Percentiles rank a stretch among this genome's conserved stretches.
Conservation (phyloP, 2,113 vertebrate species). For the Rhodinocichla rosea region DNA sequence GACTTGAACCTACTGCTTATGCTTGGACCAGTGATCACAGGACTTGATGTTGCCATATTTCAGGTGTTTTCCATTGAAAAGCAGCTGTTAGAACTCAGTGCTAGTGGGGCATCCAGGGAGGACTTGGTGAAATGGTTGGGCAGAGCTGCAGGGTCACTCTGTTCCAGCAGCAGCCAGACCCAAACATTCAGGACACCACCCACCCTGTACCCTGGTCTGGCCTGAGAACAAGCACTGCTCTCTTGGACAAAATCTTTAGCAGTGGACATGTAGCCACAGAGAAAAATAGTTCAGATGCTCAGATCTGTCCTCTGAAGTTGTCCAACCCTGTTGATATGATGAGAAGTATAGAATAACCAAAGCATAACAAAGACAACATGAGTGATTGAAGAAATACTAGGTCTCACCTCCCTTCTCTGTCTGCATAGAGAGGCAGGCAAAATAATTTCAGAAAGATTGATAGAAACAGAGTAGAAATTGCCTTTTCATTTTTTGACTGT, state of each 20-base stretch:
- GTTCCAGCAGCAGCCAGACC: not conserved
- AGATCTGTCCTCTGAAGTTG: not conserved
- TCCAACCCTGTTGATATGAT: not conserved
- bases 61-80: not conserved
- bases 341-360: not conserved
- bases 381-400: not conserved
- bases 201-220: accelerated
- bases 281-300: not conserved
- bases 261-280: not conserved
- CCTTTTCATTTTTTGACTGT: not conserved
- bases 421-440: not conserved
- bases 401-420: not conserved
- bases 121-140: not conserved
- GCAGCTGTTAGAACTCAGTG: not conserved
- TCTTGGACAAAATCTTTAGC: not conserved
- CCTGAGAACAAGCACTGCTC: not conserved
- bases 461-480: not conserved
- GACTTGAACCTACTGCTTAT: not conserved
- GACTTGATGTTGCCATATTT: not conserved
- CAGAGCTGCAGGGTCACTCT: accelerated
- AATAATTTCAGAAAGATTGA: not conserved
- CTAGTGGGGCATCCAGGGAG: not conserved
- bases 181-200: not conserved
- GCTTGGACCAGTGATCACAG: not conserved
- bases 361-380: not conserved